Evolutionary conservation across 2,888 invertebrate species (phyloP), one percentile per base, ranked within the genome.

Genomic region (Polyommatus iphigenia): DNA sequence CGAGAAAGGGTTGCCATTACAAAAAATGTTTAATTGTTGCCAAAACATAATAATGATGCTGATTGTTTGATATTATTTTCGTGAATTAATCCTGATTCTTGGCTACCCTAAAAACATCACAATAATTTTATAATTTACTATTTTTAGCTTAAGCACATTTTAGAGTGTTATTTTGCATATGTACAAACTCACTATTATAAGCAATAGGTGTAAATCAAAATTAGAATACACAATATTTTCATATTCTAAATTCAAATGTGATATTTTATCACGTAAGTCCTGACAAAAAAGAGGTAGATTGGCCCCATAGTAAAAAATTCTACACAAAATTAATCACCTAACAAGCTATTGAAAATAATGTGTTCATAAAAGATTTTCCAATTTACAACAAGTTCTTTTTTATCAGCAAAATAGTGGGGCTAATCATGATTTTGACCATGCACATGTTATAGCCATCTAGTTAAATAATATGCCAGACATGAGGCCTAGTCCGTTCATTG

Each of bases 161-260:
- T 72, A 89, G 85, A 81, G 83, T 85, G 86, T 90, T 89, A 83
- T 85, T 89, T 92, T 89, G 90, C 89, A 85, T 90, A 86, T 90
- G 88, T 91, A 91, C 85, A 89, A 89, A 88, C 85, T 84, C 84
- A 87, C 88, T 85, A 85, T 85, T 88, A 78, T 89, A 90, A 90
- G 87, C 87, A 89, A 87, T 91, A 90, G 90, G 83, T 81, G 86
- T 84, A 86, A 86, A 87, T 85, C 84, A 82, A 88, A 84, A 82
- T 82, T 81, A 78, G 80, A 81, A 82, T 84, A 86, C 86, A 85
- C 86, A 81, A 89, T 91, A 91, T 91, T 92, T 91, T 90, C 89
- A 89, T 91, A 92, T 91, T 91, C 90, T 91, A 91, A 92, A 91
- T 83, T 87, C 84, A 87, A 83, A 87, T 92, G 91, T 92, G 92